Conservation (phyloP, 2,113 vertebrate genomes). For the Microtus montanus region DNA sequence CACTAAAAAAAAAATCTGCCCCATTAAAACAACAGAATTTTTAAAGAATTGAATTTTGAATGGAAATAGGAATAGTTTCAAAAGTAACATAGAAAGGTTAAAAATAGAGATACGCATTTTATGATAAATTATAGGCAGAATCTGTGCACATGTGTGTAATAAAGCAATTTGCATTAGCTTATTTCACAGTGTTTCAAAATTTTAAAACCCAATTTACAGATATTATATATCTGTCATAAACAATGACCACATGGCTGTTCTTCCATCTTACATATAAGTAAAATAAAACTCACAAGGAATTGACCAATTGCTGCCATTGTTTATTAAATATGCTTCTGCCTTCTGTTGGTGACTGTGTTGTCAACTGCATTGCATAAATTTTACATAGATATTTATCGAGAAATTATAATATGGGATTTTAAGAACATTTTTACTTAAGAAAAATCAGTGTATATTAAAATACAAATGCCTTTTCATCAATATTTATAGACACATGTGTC, state of each 20-base stretch:
- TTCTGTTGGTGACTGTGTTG: background rate
- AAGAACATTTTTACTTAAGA: background rate
- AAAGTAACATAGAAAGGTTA: background rate
- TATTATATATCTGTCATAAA: background rate
- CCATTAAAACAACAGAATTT: background rate
- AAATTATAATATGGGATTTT: background rate
- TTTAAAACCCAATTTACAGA: background rate
- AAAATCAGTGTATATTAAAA: background rate
- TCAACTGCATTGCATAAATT: background rate
- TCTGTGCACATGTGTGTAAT: background rate
- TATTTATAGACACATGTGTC: background rate
- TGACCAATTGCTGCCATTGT: background rate
- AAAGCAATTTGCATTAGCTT: background rate
- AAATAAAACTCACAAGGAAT: background rate
- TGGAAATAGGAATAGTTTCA: background rate
- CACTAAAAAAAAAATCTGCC: background rate
- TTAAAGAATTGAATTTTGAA: background rate
- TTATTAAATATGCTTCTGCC: background rate
- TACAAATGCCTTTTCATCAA: background rate
- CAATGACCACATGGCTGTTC: background rate
- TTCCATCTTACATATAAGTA: background rate
- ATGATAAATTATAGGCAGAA: background rate
- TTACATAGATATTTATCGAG: background rate
- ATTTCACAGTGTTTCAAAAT: background rate
- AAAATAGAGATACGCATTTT: background rate